phyloP scores from a whole-genome alignment of 2,113 vertebrate genomes.

The Lutjanus erythropterus region DNA sequence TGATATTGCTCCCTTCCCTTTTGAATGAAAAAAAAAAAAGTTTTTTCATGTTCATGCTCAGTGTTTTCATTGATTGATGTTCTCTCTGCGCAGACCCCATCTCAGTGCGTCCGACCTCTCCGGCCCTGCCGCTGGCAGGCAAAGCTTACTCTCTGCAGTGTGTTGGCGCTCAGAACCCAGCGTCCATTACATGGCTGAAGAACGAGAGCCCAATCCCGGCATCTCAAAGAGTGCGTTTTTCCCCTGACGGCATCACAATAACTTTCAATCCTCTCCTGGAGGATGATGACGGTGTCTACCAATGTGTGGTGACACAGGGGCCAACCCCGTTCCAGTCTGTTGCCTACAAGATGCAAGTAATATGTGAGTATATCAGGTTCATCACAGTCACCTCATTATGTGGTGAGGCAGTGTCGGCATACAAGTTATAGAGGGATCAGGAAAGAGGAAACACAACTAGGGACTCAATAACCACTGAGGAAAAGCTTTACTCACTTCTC shows the following conservation, averaged over 20 bases:
- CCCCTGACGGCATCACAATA: background rate
- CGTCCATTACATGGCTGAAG: constrained; percentile 43
- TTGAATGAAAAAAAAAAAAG: background rate
- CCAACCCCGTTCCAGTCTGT: background rate
- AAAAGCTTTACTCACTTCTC: too few species aligned
- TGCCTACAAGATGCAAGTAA: constrained; percentile 16
- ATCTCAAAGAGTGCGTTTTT: background rate
- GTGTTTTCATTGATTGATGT: background rate
- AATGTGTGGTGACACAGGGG: constrained; percentile 17
- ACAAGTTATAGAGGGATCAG: background rate
- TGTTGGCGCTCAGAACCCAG: constrained; percentile 36
- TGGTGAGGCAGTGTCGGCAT: background rate
- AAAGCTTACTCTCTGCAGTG: constrained; percentile 45
- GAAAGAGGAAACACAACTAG: too few species aligned
- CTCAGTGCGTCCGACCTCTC: constrained; percentile 31
- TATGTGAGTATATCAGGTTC: constrained; percentile 2
- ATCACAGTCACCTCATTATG: background rate
- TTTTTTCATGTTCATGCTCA: too few species aligned
- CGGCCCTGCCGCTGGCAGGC: constrained; percentile 1
- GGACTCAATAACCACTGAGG: too few species aligned
- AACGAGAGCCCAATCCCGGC: background rate
- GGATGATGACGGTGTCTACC: background rate
- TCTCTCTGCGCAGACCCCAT: constrained; percentile 41
- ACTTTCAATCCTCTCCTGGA: constrained; percentile 17
- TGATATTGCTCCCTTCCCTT: background rate